These are phyloP conservation scores for Lacanobia oleracea DNA, from an alignment of 2,888 invertebrate genomes.

Conservation along the genomic window DNA sequence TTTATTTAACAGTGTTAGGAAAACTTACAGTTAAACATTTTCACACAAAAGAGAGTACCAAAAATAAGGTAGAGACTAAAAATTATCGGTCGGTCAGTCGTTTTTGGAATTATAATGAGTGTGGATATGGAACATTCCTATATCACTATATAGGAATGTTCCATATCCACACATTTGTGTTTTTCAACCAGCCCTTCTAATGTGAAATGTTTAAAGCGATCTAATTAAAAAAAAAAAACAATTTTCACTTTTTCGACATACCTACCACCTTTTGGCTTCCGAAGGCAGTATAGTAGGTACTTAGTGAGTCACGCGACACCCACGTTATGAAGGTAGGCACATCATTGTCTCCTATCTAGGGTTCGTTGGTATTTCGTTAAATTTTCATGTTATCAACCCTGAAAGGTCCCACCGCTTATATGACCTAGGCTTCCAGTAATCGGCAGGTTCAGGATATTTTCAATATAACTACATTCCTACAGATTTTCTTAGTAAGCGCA, in stretches of 20 bases:
- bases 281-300: constrained; percentile 32
- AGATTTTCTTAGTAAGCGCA: background rate
- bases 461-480: background rate
- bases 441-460: background rate
- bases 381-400: constrained; percentile 25
- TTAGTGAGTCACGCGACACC: constrained; percentile 73
- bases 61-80: too few relatives aligned
- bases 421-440: constrained; percentile 19
- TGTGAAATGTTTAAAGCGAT: background rate
- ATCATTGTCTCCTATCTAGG: constrained; percentile 71
- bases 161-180: too few relatives aligned
- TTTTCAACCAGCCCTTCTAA: too few relatives aligned
- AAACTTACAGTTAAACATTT: too few relatives aligned
- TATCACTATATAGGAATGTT: too few relatives aligned
- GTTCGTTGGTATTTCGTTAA: constrained; percentile 59
- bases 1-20: too few relatives aligned
- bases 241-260: background rate
- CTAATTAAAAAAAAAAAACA: background rate
- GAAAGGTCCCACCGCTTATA: constrained; percentile 17
- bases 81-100: too few relatives aligned
- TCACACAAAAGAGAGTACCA: too few relatives aligned
- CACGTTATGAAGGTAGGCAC: constrained; percentile 56
- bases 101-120: too few relatives aligned
- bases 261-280: background rate
- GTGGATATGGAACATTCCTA: too few relatives aligned